phyloP scores from a whole-genome alignment of 2,113 vertebrate genomes.

The Tichodroma muraria region DNA sequence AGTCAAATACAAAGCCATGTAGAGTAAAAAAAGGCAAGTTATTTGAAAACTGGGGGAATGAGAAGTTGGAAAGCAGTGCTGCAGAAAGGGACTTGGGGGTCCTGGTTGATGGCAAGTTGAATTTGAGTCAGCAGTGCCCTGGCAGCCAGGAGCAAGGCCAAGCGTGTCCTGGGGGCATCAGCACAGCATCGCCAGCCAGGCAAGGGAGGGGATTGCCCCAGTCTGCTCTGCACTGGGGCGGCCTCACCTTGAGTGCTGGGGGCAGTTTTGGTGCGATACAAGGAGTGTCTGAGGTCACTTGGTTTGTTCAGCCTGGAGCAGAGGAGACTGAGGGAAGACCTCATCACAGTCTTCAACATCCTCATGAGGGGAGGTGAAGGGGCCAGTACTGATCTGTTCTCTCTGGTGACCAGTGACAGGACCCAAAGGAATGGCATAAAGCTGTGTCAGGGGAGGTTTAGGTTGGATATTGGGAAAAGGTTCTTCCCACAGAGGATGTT shows the following conservation, averaged over 20 bases:
- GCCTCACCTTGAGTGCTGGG: neutral
- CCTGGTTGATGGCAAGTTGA: accelerated
- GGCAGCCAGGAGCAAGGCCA: neutral
- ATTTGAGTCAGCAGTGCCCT: neutral
- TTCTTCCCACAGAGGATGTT: neutral
- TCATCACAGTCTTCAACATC: neutral
- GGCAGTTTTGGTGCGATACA: neutral
- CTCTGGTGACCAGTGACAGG: neutral
- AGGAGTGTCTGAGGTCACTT: neutral
- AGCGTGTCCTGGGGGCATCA: neutral
- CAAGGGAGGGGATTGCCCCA: neutral
- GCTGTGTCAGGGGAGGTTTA: neutral
- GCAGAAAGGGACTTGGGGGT: neutral
- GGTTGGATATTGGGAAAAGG: neutral
- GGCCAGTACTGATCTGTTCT: neutral
- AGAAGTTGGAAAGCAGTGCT: neutral
- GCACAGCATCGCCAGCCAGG: accelerated
- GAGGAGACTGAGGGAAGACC: neutral
- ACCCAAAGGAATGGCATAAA: neutral
- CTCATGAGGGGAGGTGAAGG: neutral
- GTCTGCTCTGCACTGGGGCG: neutral
- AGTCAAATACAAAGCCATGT: neutral
- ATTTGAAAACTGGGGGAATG: neutral
- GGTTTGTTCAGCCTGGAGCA: neutral
- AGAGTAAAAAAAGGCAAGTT: neutral